Base-by-base conservation (phyloP, 2,113 vertebrate species). In the Oreochromis tanganicae region DNA sequence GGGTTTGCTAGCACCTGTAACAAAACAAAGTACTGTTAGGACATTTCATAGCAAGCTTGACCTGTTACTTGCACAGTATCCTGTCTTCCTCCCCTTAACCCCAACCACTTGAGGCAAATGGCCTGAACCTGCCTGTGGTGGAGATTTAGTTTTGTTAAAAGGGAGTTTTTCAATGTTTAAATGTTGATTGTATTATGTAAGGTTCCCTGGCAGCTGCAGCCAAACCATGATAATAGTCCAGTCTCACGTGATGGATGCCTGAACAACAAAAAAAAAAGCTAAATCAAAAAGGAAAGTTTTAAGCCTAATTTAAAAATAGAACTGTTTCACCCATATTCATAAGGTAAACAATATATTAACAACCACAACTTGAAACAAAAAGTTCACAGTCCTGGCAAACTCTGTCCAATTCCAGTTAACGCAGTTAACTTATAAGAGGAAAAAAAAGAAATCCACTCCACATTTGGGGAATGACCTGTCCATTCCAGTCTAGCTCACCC, bases 1-100 rank as follows among this genome's bases (percentile, higher is more conserved):
- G 95, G 56, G 79, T 89, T 90, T 24, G 82, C 46, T 43, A 85
- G 61, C 24, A 80, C 86, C 95, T 95, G 88, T 19, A 79, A 88
- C 1, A 52, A 87, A 85, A 36, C 1, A 9, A 7, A 54, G 36
- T n/a, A 43, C 21, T 36, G 19, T 81, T 5, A 71, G 21, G 7
- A 48, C 11, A 8, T 16, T 82, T 48, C 59, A 29, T 0, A 43
- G 19, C 27, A 41, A 2, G 2, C 16, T 27, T 43, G 38, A 80
- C 24, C 24, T 41, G 34, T 38, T 32, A 63, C 17, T 7, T 63
- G 16, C 32, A 19, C 59, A 36, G 3, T 36, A 36, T 36, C 32
- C 29, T 36, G 59, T 7, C 32, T 63, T 11, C 59, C 9, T 63
- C 16, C 59, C 57, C 0, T 61, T 29, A 19, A 32, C 29, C 57